phyloP scores from a whole-genome alignment of 1,140 invertebrate genomes.

The Doryteuthis pealeii region DNA sequence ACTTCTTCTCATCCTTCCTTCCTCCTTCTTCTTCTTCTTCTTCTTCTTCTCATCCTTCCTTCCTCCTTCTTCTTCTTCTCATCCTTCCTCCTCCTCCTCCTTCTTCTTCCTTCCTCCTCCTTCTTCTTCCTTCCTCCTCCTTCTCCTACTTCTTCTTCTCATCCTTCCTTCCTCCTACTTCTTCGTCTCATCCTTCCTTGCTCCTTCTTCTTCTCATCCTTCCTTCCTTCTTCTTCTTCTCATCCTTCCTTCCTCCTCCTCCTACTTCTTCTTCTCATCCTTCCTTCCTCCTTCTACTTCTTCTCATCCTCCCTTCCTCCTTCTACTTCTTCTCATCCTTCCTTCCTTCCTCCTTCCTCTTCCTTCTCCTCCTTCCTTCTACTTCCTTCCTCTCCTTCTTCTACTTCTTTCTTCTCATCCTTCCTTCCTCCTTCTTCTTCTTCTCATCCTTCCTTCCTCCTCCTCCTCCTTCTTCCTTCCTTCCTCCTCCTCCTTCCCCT shows the following conservation, averaged over 20 bases:
- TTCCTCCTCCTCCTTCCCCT: too few relatives aligned
- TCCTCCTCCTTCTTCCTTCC: too few relatives aligned
- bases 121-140: not conserved
- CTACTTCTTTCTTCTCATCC: slow-evolving; percentile 18
- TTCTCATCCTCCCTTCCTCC: slow-evolving; percentile 1
- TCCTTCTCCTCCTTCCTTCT: slow-evolving; percentile 3
- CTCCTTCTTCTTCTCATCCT: slow-evolving; percentile 15
- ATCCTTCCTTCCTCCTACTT: slow-evolving; percentile 21
- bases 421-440: too few relatives aligned
- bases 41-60: too few relatives aligned
- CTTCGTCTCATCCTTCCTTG: slow-evolving; percentile 17
- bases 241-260: slow-evolving; percentile 19
- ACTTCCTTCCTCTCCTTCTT: slow-evolving; percentile 1
- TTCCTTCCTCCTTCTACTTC: slow-evolving; percentile 18
- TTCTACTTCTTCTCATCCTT: not conserved
- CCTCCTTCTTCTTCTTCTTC: too few relatives aligned
- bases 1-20: too few relatives aligned
- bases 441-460: too few relatives aligned
- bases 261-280: slow-evolving; percentile 14
- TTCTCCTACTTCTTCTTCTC: too few relatives aligned
- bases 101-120: slow-evolving; percentile 15
- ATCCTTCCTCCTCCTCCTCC: too few relatives aligned
- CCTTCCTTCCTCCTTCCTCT: not conserved
- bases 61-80: too few relatives aligned
- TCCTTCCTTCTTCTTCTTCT: slow-evolving; percentile 21